phyloP scores from a whole-genome alignment of 2,888 invertebrate species.

The Amiota mariae region DNA sequence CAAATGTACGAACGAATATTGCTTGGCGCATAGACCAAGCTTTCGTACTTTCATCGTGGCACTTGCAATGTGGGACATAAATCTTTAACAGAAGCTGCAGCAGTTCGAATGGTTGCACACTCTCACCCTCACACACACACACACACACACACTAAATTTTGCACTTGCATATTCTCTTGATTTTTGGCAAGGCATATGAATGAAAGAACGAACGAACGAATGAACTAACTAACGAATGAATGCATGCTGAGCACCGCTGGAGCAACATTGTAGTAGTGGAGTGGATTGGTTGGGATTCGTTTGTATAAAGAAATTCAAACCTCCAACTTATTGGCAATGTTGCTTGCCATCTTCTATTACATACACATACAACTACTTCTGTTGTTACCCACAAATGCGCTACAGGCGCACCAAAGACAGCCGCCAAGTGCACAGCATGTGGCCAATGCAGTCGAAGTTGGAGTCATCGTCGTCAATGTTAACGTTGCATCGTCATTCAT shows the following conservation, averaged over 20 bases:
- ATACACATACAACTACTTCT: no score
- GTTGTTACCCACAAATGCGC: constrained; percentile 11
- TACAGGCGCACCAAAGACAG: constrained; percentile 29
- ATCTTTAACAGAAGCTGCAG: constrained; percentile 54
- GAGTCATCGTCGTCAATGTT: background rate
- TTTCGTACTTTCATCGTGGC: background rate
- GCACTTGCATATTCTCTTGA: background rate
- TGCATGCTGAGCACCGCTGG: constrained; percentile 30
- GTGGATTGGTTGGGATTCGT: no score
- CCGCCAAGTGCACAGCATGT: constrained; percentile 59
- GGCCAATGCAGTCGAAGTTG: constrained; percentile 62
- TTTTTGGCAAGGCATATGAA: constrained; percentile 26
- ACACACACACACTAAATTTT: background rate
- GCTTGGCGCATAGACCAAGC: background rate
- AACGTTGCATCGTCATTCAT: background rate
- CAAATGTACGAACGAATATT: constrained; percentile 4
- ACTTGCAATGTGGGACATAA: constrained; percentile 42
- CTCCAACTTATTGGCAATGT: background rate
- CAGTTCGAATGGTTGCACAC: constrained; percentile 32
- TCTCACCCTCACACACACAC: background rate
- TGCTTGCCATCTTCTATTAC: constrained; percentile 31
- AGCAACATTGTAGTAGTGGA: constrained; percentile 7
- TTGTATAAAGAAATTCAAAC: no score
- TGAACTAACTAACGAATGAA: no score
- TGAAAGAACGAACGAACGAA: no score